Evolutionary conservation across 2,113 vertebrate genomes (phyloP).

Genomic region (Furnarius figulus): DNA sequence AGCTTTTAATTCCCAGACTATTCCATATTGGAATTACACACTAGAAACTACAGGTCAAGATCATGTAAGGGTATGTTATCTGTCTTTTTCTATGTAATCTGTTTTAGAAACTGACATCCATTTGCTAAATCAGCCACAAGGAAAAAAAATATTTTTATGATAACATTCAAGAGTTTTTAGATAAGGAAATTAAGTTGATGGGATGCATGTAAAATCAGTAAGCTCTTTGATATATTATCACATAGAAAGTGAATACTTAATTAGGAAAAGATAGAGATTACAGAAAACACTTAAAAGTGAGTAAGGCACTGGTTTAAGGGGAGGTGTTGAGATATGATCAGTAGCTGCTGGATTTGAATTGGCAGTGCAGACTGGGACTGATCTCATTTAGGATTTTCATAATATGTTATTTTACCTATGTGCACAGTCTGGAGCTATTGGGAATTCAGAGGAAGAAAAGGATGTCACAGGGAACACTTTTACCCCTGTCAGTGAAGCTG

Average conservation of each 20-base stretch:
- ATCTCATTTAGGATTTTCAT: neutral
- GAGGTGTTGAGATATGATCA: neutral
- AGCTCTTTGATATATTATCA: slow-evolving; percentile 42
- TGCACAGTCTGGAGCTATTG: neutral
- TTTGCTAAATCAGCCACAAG: neutral
- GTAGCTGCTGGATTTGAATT: slow-evolving; percentile 2
- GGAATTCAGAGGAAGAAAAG: neutral
- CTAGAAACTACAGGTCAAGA: neutral
- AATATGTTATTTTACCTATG: neutral
- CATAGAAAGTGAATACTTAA: slow-evolving; percentile 17
- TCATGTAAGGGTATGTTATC: neutral
- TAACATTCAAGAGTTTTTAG: slow-evolving; percentile 22
- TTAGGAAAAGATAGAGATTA: slow-evolving; percentile 22
- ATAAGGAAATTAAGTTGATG: slow-evolving; percentile 53
- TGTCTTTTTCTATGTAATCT: neutral
- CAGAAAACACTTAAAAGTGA: neutral
- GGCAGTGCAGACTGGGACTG: neutral
- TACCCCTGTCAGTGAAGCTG: neutral
- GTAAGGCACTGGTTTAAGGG: neutral
- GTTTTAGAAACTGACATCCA: neutral
- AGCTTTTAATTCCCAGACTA: neutral
- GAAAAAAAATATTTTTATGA: neutral
- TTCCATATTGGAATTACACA: neutral
- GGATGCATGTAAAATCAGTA: neutral
- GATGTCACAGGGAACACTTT: neutral